A percentile compares a stretch with the other conserved stretches of the same genome.
These are phyloP conservation scores for Grammatotria lemairii DNA, from an alignment of 2,113 vertebrate species.

Conservation along the genomic window DNA sequence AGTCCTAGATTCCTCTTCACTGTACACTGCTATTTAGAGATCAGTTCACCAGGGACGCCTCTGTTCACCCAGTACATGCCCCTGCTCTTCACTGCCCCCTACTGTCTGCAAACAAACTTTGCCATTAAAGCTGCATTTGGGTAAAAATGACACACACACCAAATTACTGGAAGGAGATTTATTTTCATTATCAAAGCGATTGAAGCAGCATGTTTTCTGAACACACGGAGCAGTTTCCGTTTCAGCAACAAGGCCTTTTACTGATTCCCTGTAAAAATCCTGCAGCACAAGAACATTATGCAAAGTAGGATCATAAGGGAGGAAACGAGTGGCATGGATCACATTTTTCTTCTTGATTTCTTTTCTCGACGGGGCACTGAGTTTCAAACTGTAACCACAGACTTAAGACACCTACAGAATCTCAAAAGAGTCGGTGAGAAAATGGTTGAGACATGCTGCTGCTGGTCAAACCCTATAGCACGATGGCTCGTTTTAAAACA, in stretches of 20 bases:
- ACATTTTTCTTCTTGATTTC: background rate
- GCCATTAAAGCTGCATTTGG: background rate
- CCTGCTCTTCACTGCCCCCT: background rate
- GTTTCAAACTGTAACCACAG: constrained; percentile 22
- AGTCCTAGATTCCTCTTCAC: background rate
- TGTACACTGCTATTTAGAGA: background rate
- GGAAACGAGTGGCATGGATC: constrained; percentile 1
- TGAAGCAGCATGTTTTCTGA: constrained; percentile 58
- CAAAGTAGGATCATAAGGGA: constrained; percentile 25
- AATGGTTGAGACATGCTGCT: constrained; percentile 22
- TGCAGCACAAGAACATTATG: constrained; percentile 42
- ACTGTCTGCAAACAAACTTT: background rate
- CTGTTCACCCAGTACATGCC: background rate
- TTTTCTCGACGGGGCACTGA: constrained; percentile 16
- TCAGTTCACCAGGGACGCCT: background rate
- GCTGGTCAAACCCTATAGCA: constrained; percentile 21
- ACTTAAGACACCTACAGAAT: constrained; percentile 5
- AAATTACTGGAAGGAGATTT: constrained; percentile 54
- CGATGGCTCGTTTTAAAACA: constrained; percentile 10
- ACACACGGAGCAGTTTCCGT: constrained; percentile 52
- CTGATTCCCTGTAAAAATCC: constrained; percentile 28
- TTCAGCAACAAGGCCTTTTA: constrained; percentile 46
- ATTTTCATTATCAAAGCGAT: constrained; percentile 69
- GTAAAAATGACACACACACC: background rate
- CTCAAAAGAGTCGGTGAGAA: background rate